Evolutionary conservation across 2,113 vertebrate genomes (phyloP).

Genomic region (Cyprinodon tularosa): DNA sequence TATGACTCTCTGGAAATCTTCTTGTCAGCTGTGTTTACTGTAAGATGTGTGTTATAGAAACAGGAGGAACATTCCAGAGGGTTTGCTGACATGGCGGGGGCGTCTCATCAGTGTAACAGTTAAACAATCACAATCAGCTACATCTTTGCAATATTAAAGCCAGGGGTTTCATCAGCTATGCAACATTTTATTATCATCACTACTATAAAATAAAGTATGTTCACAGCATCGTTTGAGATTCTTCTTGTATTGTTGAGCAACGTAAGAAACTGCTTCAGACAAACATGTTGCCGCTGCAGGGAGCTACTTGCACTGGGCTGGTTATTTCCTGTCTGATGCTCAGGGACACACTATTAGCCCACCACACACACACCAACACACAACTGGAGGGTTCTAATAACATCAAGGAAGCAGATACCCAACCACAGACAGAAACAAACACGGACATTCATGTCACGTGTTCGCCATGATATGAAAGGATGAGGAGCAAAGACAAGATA

Average conservation of each 20-base stretch:
- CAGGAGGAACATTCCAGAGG: constrained; percentile 55
- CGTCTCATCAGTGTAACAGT: constrained; percentile 29
- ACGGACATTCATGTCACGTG: background rate
- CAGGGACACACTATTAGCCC: constrained; percentile 11
- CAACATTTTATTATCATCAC: background rate
- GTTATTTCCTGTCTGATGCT: constrained; percentile 37
- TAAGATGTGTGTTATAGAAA: constrained; percentile 43
- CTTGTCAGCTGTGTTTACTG: constrained; percentile 60
- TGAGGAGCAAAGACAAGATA: background rate
- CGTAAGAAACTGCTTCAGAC: background rate
- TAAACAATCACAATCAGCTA: constrained; percentile 1
- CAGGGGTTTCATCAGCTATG: background rate
- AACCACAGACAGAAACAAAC: constrained; percentile 2
- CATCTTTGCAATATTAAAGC: constrained; percentile 3
- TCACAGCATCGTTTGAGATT: background rate
- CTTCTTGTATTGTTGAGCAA: background rate
- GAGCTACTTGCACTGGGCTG: constrained; percentile 19
- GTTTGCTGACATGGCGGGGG: constrained; percentile 27
- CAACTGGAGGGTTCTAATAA: constrained; percentile 14
- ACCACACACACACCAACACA: constrained; percentile 10
- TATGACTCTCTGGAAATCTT: constrained; percentile 36
- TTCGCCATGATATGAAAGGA: constrained; percentile 25
- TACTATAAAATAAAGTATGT: background rate
- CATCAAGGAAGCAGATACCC: constrained; percentile 31
- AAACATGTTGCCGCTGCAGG: constrained; percentile 3